phyloP scores from a whole-genome alignment of 1,140 invertebrate genomes.

The Drosophila ohnishii region DNA sequence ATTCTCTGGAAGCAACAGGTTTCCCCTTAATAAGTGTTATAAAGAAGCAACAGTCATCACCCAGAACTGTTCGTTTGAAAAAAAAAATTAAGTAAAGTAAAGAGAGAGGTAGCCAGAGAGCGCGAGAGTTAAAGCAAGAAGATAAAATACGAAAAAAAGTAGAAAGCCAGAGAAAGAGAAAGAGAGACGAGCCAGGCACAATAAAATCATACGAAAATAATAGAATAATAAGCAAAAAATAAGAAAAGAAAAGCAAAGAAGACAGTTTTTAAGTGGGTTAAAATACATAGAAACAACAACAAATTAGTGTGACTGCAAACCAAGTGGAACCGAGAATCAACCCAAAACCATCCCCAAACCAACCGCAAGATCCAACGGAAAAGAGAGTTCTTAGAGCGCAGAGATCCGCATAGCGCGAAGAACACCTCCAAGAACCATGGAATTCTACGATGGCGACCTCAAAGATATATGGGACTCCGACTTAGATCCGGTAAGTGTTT shows the following conservation, averaged over 20 bases:
- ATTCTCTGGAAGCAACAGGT: slow-evolving; percentile 81
- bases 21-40: slow-evolving; percentile 76
- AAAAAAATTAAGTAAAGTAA: slow-evolving; percentile 9
- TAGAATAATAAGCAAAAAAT: slow-evolving; percentile 37
- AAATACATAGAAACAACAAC: slow-evolving; percentile 42
- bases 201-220: slow-evolving; percentile 44
- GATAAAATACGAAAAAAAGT: slow-evolving; percentile 16
- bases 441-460: slow-evolving; percentile 89
- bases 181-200: slow-evolving; percentile 17
- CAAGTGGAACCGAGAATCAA: slow-evolving; percentile 64
- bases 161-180: slow-evolving; percentile 17
- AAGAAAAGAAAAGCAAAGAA: slow-evolving; percentile 15
- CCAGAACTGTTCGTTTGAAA: slow-evolving; percentile 62
- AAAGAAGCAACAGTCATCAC: slow-evolving; percentile 61
- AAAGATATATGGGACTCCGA: slow-evolving; percentile 91
- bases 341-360: slow-evolving; percentile 29
- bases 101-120: slow-evolving; percentile 40
- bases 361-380: slow-evolving; percentile 34
- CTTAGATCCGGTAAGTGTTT: slow-evolving; percentile 88
- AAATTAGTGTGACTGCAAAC: slow-evolving; percentile 70
- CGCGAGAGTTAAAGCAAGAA: slow-evolving; percentile 35
- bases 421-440: slow-evolving; percentile 83
- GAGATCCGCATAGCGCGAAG: slow-evolving; percentile 32
- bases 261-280: slow-evolving; percentile 55
- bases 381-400: slow-evolving; percentile 63